Conservation (phyloP, 2,888 invertebrate genomes). For the Limnephilus marmoratus region DNA sequence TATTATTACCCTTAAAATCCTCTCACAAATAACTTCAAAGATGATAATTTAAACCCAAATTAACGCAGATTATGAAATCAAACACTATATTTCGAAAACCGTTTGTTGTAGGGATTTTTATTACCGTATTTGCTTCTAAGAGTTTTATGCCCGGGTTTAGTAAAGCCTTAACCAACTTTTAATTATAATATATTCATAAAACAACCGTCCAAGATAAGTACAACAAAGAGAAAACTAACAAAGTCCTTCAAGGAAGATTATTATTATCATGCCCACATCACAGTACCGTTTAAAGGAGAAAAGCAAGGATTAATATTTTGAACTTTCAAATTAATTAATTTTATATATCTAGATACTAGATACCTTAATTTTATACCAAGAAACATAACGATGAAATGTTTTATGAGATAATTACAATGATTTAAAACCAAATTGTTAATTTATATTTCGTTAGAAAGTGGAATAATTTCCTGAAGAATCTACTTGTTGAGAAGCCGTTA, state of each 20-base stretch:
- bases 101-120: background rate
- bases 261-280: background rate
- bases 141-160: background rate
- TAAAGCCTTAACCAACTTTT: background rate
- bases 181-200: background rate
- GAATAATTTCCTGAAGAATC: background rate
- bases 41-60: background rate
- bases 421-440: background rate
- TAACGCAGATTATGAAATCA: background rate
- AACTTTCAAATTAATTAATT: background rate
- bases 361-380: background rate
- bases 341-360: background rate
- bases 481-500: background rate
- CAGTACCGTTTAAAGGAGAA: background rate
- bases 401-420: background rate
- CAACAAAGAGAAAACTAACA: background rate
- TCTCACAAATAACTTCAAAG: background rate
- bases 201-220: background rate
- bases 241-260: background rate
- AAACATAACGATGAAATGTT: background rate
- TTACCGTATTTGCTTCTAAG: background rate
- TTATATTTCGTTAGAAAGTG: background rate
- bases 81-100: background rate
- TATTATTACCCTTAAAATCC: background rate
- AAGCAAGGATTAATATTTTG: background rate